Evolutionary conservation across 2,888 invertebrate genomes (phyloP).

Genomic region (Rotaria magnacalcarata): DNA sequence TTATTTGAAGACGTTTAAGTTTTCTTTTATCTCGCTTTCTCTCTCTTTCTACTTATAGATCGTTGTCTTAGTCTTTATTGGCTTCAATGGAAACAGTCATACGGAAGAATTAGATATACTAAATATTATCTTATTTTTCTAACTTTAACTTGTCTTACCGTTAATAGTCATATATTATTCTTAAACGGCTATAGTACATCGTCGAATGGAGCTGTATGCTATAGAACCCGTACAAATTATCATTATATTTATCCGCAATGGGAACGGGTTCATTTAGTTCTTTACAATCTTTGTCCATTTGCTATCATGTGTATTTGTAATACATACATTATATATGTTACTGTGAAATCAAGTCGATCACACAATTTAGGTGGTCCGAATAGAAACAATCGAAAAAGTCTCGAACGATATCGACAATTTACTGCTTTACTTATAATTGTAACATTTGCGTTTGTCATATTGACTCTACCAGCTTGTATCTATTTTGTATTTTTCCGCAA

Average conservation of each 20-base stretch:
- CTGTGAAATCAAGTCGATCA: not conserved
- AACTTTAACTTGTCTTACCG: not conserved
- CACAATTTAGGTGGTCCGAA: not conserved
- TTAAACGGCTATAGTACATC: slow-evolving; percentile 40
- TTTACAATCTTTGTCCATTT: slow-evolving; percentile 45
- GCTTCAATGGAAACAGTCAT: slow-evolving; percentile 36
- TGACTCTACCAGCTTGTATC: slow-evolving; percentile 42
- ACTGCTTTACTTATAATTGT: slow-evolving; percentile 43
- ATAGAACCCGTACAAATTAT: slow-evolving; percentile 15
- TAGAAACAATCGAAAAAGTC: not conserved
- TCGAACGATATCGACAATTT: not conserved
- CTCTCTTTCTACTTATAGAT: not conserved
- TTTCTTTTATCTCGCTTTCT: not conserved
- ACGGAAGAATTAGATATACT: not conserved
- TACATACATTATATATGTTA: slow-evolving; percentile 40
- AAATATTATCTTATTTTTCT: slow-evolving; percentile 33
- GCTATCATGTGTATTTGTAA: slow-evolving; percentile 43
- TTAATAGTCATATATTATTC: slow-evolving; percentile 40
- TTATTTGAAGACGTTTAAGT: no score
- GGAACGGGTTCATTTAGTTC: slow-evolving; percentile 42
- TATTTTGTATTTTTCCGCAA: slow-evolving; percentile 41
- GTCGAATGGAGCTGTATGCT: not conserved
- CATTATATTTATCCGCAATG: slow-evolving; percentile 44
- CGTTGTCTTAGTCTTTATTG: slow-evolving; percentile 37
- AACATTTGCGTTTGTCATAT: slow-evolving; percentile 41